These are phyloP conservation scores for Bibio marci DNA, from an alignment of 2,888 invertebrate genomes.

Conservation along the genomic window DNA sequence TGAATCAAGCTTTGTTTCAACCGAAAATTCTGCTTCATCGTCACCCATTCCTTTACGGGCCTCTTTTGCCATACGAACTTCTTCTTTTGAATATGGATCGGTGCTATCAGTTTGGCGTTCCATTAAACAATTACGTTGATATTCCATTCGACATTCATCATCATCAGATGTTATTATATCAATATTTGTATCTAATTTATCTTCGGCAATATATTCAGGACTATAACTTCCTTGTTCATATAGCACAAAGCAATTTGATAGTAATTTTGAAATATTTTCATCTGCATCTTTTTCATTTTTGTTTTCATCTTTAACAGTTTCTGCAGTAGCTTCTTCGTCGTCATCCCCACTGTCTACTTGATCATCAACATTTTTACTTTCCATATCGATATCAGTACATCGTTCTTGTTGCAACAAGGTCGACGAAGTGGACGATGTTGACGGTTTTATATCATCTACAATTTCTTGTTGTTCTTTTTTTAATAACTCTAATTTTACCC, in stretches of 20 bases:
- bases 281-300: constrained; percentile 2
- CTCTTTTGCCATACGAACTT: constrained; percentile 54
- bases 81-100: constrained; percentile 27
- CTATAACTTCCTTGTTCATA: constrained; percentile 76
- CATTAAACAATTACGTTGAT: constrained; percentile 48
- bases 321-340: constrained; percentile 4
- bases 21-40: constrained; percentile 84
- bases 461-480: constrained; percentile 68
- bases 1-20: constrained; percentile 69
- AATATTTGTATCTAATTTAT: constrained; percentile 37
- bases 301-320: background rate
- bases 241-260: constrained; percentile 37
- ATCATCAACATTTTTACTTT: constrained; percentile 5
- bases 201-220: constrained; percentile 46
- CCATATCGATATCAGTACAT: background rate
- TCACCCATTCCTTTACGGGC: constrained; percentile 69
- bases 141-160: constrained; percentile 56
- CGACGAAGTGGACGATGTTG: constrained; percentile 5
- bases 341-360: background rate
- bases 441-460: constrained; percentile 3
- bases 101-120: constrained; percentile 34
- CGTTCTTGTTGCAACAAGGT: constrained; percentile 4
- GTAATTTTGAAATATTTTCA: constrained; percentile 8
- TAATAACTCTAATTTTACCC: constrained; percentile 72
- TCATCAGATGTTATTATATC: constrained; percentile 33